Evolutionary conservation across 2,888 invertebrate genomes (phyloP).

Genomic region (Cerastoderma edule): DNA sequence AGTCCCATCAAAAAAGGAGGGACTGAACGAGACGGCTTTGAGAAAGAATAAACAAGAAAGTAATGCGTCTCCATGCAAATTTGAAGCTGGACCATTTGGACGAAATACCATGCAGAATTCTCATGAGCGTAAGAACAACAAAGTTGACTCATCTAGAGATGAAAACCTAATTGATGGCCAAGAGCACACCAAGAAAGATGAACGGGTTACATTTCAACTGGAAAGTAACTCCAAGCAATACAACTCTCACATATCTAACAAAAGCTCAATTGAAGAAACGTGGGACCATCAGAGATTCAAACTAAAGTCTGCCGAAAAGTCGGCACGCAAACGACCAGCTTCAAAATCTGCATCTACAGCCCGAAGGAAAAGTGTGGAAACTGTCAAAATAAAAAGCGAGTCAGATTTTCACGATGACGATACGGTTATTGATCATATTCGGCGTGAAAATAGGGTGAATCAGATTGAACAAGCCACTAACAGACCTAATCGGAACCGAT

Average conservation of each 20-base stretch:
- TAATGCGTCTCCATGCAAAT: no score
- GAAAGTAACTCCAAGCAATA: background rate
- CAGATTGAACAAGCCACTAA: background rate
- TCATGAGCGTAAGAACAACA: no score
- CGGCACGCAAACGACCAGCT: background rate
- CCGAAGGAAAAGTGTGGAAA: background rate
- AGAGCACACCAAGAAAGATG: background rate
- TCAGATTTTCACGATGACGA: conserved; percentile 1
- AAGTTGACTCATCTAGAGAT: no score
- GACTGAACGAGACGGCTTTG: background rate
- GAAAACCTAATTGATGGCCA: no score
- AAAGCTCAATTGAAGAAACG: background rate
- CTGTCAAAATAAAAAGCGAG: conserved; percentile 9
- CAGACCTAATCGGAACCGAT: background rate
- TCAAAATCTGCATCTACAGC: conserved; percentile 5
- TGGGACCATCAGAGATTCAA: conserved; percentile 7
- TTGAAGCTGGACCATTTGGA: no score
- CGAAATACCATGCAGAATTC: no score
- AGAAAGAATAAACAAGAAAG: background rate
- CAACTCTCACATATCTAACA: background rate
- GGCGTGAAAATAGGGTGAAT: background rate
- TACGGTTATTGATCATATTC: background rate
- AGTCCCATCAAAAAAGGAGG: background rate
- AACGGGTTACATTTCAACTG: background rate
- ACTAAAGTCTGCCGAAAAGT: background rate